Base-by-base conservation (phyloP, 2,797 vertebrate species). In the Sparidentex hasta region DNA sequence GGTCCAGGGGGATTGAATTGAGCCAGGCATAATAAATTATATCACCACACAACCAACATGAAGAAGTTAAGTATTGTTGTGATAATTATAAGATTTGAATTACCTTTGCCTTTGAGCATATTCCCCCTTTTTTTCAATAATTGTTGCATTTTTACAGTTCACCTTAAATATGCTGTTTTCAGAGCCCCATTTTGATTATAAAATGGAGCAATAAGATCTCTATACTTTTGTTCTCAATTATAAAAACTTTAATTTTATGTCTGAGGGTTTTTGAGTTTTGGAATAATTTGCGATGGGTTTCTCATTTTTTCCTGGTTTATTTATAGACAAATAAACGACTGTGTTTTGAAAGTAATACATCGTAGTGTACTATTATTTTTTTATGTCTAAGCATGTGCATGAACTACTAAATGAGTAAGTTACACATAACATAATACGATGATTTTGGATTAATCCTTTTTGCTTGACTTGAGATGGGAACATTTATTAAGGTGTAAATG, bases 261-360 rank as follows among this genome's bases (percentile, higher is more conserved):
- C 71, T 67, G 6, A 11, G 0, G 0, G 3, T 65, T 23, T 38
- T 64, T 23, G 21, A 63, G 20, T 76, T 57, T 50, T 16, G 50
- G 3, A 59, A 46, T 65, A 46, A 67, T 75, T 89, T 68, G 8
- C 5, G 63, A 46, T n/a, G 14, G 61, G 17, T 75, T 71, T 71
- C 74, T 8, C 12, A 0, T 46, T 84, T 81, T 82, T 76, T 62
- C 51, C 64, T 87, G 74, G 47, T 84, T 92, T 88, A 91, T 92
- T 93, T 92, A 92, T 90, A 82, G 71, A 86, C 25, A 78, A 92
- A 93, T 93, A 92, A 94, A 94, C 14, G 21, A 83, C 48, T 83
- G 29, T 80, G 77, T 86, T 90, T 89, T 90, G 55, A 87, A 85
- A 51, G 29, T 7, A 33, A 56, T 59, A 3, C 1, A 38, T 68